Percentiles rank a stretch among this genome's conserved stretches.
These are phyloP conservation scores for Ormyrus nitidulus DNA, from an alignment of 2,888 invertebrate genomes.

Conservation along the genomic window DNA sequence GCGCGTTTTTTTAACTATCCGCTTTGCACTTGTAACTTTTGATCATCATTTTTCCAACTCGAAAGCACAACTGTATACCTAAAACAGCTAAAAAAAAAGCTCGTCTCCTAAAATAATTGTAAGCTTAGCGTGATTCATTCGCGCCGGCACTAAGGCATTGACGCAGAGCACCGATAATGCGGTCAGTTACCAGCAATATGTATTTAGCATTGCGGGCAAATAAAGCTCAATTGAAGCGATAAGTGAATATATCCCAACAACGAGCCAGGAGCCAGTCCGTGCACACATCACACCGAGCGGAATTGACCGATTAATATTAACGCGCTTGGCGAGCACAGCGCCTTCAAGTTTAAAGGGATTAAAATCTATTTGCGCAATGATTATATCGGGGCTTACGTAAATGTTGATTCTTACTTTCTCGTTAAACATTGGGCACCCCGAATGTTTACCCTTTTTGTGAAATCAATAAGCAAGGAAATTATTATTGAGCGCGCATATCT, in stretches of 20 bases:
- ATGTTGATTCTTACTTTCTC: neutral
- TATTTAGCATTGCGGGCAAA: conserved; percentile 29
- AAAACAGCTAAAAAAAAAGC: too few relatives aligned
- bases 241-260: conserved; percentile 27
- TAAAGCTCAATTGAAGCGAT: conserved; percentile 50
- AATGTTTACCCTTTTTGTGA: neutral
- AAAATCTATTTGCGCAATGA: conserved; percentile 4
- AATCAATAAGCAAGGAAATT: too few relatives aligned
- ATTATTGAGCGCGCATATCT: too few relatives aligned
- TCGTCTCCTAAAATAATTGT: neutral
- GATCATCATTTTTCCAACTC: too few relatives aligned
- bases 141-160: neutral
- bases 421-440: conserved; percentile 1
- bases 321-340: neutral
- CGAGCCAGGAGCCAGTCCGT: neutral
- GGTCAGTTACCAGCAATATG: conserved; percentile 40
- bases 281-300: neutral
- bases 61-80: too few relatives aligned
- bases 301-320: neutral
- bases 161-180: conserved; percentile 45
- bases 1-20: too few relatives aligned
- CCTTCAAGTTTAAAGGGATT: neutral
- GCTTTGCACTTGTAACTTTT: too few relatives aligned
- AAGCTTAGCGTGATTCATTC: neutral
- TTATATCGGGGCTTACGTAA: neutral